Conservation (phyloP, 2,797 vertebrate species). For the Borostomias antarcticus region DNA sequence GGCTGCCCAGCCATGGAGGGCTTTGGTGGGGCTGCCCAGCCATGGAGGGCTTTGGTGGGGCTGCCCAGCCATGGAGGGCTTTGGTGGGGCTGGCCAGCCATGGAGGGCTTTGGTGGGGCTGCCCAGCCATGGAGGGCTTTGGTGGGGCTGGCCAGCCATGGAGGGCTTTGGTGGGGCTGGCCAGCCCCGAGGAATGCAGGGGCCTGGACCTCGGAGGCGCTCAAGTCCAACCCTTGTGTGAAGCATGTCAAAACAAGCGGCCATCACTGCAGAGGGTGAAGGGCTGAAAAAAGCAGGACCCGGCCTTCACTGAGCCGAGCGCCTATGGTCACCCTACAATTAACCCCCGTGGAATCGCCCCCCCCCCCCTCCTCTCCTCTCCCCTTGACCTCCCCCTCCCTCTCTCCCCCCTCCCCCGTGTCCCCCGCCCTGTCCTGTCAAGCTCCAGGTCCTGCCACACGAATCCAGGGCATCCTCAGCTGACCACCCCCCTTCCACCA, state of each 20-base stretch:
- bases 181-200: slow-evolving; percentile 66
- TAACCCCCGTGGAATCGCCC: slow-evolving; percentile 66
- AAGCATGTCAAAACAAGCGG: slow-evolving; percentile 78
- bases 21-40: no score
- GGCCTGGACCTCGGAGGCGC: slow-evolving; percentile 47
- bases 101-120: background rate
- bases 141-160: slow-evolving; percentile 17
- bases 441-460: slow-evolving; percentile 12
- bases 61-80: no score
- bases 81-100: no score
- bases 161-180: background rate
- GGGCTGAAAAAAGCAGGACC: slow-evolving; percentile 50
- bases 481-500: slow-evolving; percentile 26
- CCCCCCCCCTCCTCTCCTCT: slow-evolving; percentile 36
- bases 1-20: no score
- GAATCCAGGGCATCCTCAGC: slow-evolving; percentile 44
- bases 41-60: no score
- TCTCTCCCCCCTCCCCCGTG: slow-evolving; percentile 14
- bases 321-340: slow-evolving; percentile 73
- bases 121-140: background rate
- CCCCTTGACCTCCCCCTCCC: background rate
- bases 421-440: slow-evolving; percentile 8
- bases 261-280: slow-evolving; percentile 66
- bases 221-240: slow-evolving; percentile 67
- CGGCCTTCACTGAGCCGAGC: slow-evolving; percentile 58